Base-by-base conservation (phyloP, 2,113 vertebrate genomes). In the Pachypanchax playfairii region DNA sequence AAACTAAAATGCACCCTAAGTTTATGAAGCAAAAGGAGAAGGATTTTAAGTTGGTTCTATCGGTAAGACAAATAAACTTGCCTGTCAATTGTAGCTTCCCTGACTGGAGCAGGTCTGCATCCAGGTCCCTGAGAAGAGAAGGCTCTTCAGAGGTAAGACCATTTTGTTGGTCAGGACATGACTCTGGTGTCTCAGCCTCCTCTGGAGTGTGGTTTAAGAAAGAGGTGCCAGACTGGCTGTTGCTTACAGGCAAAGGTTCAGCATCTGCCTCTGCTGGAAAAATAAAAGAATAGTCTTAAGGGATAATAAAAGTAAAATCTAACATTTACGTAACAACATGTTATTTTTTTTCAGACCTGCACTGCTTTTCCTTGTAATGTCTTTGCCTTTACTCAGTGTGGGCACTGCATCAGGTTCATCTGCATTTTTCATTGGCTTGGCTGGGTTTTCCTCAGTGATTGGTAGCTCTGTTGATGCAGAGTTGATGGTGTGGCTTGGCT, bases 11-110 rank as follows among this genome's bases (percentile, higher is more conserved):
- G n/a, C n/a, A n/a, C n/a, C n/a, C n/a, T n/a, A n/a, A n/a, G n/a
- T n/a, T n/a, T n/a, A n/a, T n/a, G 28, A 29, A 29, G 4, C 28
- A 29, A 29, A 29, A 4, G 4, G 28, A 29, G 28, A 29, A 29
- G 28, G n/a, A n/a, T n/a, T n/a, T n/a, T n/a, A n/a, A n/a, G n/a
- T n/a, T n/a, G n/a, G n/a, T n/a, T n/a, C n/a, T n/a, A n/a, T 29
- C 7, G 7, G 33, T 7, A 42, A n/a, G n/a, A 20, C 2, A 61
- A 61, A 52, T 41, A 20, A 29, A n/a, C 79, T 70, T 72, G 81
- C 93, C 91, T 84, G 86, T 89, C 57, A 93, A 65, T 76, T 84
- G 85, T 4, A 93, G 81, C 52, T 86, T 88, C 44, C 92, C 93
- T 1, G 91, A 93, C 28, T 88, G 87, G 39, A 94, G 87, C 36